Evolutionary conservation across 2,797 vertebrate genomes (phyloP), one percentile per base, ranked within the genome.

Genomic region (Micropoecilia bifurca): DNA sequence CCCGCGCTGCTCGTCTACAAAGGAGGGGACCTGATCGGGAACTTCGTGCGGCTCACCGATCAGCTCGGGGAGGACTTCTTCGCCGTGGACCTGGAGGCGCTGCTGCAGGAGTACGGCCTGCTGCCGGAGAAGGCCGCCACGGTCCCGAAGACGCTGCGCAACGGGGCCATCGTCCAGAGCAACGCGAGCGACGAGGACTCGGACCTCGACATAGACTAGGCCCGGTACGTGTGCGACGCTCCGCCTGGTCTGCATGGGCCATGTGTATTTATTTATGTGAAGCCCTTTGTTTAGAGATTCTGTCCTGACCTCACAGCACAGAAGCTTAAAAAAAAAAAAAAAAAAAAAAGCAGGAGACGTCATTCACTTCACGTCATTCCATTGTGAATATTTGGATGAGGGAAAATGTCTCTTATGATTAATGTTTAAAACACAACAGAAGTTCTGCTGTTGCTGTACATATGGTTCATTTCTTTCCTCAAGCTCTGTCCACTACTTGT

Each of bases 41-140:
- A 99, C 82, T 98, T 99, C 18, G 97, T 99, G 84, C 96, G 99
- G 6, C 95, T 99, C 92, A 99, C 98, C 0, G 98, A 99, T 94
- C 98, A 99, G 92, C 97, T 99, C 0, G 99, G 99, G 1, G 97
- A 98, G 73, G 99, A 99, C 93, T 99, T 99, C 94, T 99, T 99
- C 59, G 99, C 99, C 0, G 97, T 98, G 20, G 99, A 99, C 75
- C 88, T 99, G 88, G 98, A 99, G 92, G 97, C 97, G 2, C 97
- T 99, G 84, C 95, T 99, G 83, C 97, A 97, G 89, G 99, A 99
- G 61, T 99, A 97, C 57, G 97, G 99, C 74, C 94, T 99, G 87
- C 96, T 99, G 78, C 98, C 98, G 0, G 98, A 99, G 83, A 99
- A 99, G 90, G 88, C 95, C 77, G 57, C 95, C 0, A n/a, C 94